A percentile compares a stretch with the other conserved stretches of the same genome.
phyloP scores from a whole-genome alignment of 2,113 vertebrate genomes.

The Peucedramus taeniatus region DNA sequence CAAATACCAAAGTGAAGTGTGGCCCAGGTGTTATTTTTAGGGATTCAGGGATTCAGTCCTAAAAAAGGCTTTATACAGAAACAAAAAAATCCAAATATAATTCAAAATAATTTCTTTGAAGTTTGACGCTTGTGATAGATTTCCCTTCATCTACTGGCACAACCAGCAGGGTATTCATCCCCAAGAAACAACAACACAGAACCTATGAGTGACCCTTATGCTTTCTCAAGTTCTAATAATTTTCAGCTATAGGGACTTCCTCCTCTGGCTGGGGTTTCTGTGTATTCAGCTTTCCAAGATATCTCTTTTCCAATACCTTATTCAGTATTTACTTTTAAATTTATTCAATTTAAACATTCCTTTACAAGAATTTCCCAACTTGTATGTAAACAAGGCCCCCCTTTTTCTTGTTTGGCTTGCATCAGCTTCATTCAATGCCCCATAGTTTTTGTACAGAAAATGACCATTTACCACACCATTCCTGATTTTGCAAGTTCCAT shows the following conservation, averaged over 20 bases:
- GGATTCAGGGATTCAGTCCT: neutral
- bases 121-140: neutral
- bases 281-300: neutral
- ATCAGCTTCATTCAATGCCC: neutral
- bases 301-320: neutral
- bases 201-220: neutral
- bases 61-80: neutral
- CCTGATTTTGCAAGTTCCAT: neutral
- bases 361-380: neutral
- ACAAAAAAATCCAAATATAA: neutral
- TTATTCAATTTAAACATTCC: neutral
- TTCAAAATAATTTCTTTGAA: neutral
- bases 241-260: neutral
- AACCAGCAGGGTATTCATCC: neutral
- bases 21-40: neutral
- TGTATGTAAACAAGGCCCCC: accelerated
- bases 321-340: neutral
- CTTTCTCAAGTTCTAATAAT: neutral
- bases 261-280: neutral
- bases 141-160: neutral
- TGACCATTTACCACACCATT: neutral
- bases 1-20: neutral
- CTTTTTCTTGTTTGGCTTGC: neutral
- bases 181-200: neutral
- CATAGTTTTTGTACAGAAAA: neutral